Conservation (phyloP, 2,113 vertebrate species). For the Azemiops feae region DNA sequence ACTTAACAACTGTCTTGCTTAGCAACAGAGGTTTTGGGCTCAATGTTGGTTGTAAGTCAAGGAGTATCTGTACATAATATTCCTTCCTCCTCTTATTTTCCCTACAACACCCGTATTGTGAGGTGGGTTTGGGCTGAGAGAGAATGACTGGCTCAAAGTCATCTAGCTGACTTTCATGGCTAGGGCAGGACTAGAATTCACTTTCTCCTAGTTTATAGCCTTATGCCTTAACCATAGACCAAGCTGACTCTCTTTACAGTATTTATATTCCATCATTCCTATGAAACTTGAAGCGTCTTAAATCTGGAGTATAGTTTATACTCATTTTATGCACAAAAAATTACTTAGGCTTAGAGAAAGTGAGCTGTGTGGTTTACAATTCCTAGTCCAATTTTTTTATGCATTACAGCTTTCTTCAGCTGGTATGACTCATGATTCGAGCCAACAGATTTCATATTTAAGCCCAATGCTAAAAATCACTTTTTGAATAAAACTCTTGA, state of each 20-base stretch:
- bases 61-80: neutral
- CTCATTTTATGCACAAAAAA: neutral
- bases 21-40: neutral
- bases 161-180: neutral
- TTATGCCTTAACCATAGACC: neutral
- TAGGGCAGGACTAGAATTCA: neutral
- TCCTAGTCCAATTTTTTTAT: neutral
- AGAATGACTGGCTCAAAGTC: neutral
- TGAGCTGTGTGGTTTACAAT: neutral
- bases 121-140: neutral
- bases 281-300: neutral
- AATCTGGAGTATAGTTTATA: neutral
- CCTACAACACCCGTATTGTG: neutral
- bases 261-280: neutral
- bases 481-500: constrained; percentile 39
- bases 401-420: constrained; percentile 9
- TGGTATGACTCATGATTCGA: constrained; percentile 42
- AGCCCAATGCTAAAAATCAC: constrained; percentile 40
- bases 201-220: neutral
- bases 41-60: neutral
- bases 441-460: constrained; percentile 45
- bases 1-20: neutral
- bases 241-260: neutral
- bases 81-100: neutral
- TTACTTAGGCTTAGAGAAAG: neutral